Evolutionary conservation across 2,888 invertebrate species (phyloP).

Genomic region (Cantharis rufa): DNA sequence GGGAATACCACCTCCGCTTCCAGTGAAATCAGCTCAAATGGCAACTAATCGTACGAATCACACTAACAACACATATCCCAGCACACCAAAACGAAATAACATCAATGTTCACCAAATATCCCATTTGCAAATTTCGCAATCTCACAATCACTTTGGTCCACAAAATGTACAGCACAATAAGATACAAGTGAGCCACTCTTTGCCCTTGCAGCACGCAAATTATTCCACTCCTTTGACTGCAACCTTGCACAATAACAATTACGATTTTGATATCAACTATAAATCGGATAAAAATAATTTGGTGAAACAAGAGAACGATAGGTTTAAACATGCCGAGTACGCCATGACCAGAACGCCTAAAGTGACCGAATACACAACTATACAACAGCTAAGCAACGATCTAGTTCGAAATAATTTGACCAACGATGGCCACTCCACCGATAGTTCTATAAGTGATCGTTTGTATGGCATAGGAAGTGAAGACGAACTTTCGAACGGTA

Average conservation of each 20-base stretch:
- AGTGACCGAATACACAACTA: slow-evolving; percentile 44
- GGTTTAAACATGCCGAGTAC: slow-evolving; percentile 56
- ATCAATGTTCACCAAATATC: slow-evolving; percentile 42
- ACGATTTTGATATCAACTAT: slow-evolving; percentile 49
- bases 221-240: slow-evolving; percentile 53
- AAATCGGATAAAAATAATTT: slow-evolving; percentile 48
- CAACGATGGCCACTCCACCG: slow-evolving; percentile 59
- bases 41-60: slow-evolving; percentile 17
- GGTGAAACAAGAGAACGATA: slow-evolving; percentile 45
- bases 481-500: slow-evolving; percentile 63
- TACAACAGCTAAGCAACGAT: slow-evolving; percentile 43
- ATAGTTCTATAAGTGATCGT: slow-evolving; percentile 59
- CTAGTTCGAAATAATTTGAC: slow-evolving; percentile 49
- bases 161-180: slow-evolving; percentile 53
- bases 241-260: slow-evolving; percentile 51
- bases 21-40: slow-evolving; percentile 39
- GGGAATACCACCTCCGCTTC: slow-evolving; percentile 60
- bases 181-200: slow-evolving; percentile 55
- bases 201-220: slow-evolving; percentile 54
- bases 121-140: slow-evolving; percentile 45
- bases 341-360: slow-evolving; percentile 50
- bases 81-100: slow-evolving; percentile 52
- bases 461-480: slow-evolving; percentile 55
- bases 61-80: slow-evolving; percentile 51
- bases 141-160: slow-evolving; percentile 51